Evolutionary conservation across 2,888 invertebrate species (phyloP).

Genomic region (Macrosiphum euphorbiae): DNA sequence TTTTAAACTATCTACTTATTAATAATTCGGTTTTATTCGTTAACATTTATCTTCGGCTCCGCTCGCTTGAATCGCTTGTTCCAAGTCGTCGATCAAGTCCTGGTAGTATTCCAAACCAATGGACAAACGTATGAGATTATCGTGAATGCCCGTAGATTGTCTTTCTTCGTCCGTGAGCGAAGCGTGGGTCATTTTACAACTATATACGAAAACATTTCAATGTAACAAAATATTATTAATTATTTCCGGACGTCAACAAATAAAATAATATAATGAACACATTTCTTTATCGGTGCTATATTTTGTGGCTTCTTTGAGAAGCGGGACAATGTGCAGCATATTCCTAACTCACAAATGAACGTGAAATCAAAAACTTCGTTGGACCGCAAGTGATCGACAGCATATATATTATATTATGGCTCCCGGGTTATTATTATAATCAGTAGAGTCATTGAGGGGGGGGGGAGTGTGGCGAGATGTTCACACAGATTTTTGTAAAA

Average conservation of each 20-base stretch:
- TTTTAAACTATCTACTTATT: not conserved
- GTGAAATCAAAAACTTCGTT: not conserved
- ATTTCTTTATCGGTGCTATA: not conserved
- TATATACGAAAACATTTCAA: conserved; percentile 70
- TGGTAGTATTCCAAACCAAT: conserved; percentile 90
- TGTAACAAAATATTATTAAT: conserved; percentile 60
- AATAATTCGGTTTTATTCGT: not conserved
- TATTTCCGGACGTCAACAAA: not conserved
- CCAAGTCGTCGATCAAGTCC: conserved; percentile 88
- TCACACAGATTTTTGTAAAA: no score
- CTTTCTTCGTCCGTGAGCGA: conserved; percentile 85
- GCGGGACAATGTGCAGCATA: not conserved
- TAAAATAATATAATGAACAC: not conserved
- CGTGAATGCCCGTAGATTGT: conserved; percentile 82
- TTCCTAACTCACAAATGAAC: not conserved
- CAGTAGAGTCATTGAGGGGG: no score
- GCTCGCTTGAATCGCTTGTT: conserved; percentile 75
- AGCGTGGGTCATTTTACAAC: conserved; percentile 94
- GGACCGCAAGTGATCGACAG: not conserved
- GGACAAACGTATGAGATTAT: conserved; percentile 87
- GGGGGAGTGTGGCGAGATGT: no score
- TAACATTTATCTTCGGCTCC: conserved; percentile 31
- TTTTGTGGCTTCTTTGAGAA: not conserved
- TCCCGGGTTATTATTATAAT: not conserved
- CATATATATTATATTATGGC: not conserved